A percentile compares a stretch with the other conserved stretches of the same genome.
These are phyloP conservation scores for Apomyelois bistriatella DNA, from an alignment of 2,888 invertebrate genomes.

Conservation along the genomic window DNA sequence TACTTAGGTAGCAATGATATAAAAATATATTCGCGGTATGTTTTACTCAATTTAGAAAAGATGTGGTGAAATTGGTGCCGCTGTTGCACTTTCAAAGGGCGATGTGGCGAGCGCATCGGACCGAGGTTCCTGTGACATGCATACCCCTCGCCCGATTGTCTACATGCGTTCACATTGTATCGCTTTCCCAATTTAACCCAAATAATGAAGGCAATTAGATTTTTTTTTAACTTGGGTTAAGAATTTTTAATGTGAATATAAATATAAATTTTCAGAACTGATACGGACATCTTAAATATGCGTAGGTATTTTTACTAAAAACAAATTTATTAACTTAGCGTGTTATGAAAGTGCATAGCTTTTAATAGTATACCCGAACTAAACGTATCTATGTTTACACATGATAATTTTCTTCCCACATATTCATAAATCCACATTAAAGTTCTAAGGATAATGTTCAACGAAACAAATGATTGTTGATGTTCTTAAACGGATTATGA, in stretches of 20 bases:
- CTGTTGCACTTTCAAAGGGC: conserved; percentile 60
- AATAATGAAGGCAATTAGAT: background rate
- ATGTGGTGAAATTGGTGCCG: conserved; percentile 62
- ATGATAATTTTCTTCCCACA: background rate
- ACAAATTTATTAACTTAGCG: too few relatives aligned
- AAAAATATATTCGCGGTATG: background rate
- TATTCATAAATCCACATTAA: conserved; percentile 2
- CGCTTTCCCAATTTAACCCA: conserved; percentile 8
- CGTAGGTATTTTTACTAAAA: too few relatives aligned
- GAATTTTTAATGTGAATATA: too few relatives aligned
- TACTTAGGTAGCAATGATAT: background rate
- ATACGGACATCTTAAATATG: too few relatives aligned
- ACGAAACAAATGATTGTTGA: conserved; percentile 15
- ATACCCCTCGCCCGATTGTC: conserved; percentile 39
- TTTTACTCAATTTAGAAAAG: conserved; percentile 12
- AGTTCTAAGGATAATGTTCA: conserved; percentile 14
- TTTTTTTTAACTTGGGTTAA: background rate
- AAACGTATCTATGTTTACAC: background rate
- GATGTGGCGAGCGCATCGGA: conserved; percentile 58
- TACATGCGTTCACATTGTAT: conserved; percentile 33
- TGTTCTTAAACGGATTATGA: conserved; percentile 26
- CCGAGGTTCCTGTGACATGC: conserved; percentile 68
- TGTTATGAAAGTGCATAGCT: too few relatives aligned
- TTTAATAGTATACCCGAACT: too few relatives aligned
- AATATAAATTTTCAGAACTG: too few relatives aligned